Conservation (phyloP, 2,113 vertebrate genomes). For the Hassar affinis region DNA sequence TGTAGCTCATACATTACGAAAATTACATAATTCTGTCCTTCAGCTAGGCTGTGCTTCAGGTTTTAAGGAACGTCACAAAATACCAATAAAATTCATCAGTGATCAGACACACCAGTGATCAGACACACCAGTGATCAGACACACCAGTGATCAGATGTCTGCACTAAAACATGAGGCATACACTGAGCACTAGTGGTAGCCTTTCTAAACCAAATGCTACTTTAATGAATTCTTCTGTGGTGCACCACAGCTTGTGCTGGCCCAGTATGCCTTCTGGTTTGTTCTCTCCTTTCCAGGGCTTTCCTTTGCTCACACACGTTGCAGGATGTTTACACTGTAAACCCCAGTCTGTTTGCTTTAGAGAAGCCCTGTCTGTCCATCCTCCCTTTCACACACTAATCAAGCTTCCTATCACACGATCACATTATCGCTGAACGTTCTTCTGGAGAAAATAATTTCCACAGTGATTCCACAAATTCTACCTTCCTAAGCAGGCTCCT, state of each 20-base stretch:
- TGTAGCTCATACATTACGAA: no score
- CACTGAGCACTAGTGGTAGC: no score
- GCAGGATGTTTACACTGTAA: constrained; percentile 61
- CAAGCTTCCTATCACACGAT: background rate
- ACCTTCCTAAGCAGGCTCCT: background rate
- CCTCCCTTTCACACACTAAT: background rate
- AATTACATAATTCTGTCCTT: no score
- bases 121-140: no score
- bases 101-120: no score
- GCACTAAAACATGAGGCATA: no score
- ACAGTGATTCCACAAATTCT: background rate
- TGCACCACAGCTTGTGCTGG: background rate
- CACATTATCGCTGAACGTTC: background rate
- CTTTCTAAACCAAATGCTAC: background rate
- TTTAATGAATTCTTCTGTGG: no score
- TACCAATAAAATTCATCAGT: no score
- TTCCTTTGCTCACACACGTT: constrained; percentile 25
- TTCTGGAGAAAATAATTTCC: background rate
- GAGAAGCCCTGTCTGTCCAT: constrained; percentile 39
- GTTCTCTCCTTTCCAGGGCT: constrained; percentile 21
- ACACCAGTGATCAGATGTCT: no score
- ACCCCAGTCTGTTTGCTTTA: constrained; percentile 62
- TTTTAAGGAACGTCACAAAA: no score
- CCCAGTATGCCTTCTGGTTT: background rate
- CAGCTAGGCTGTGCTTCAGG: no score